Base-by-base conservation (phyloP, 2,113 vertebrate genomes). In the Hypomesus transpacificus region DNA sequence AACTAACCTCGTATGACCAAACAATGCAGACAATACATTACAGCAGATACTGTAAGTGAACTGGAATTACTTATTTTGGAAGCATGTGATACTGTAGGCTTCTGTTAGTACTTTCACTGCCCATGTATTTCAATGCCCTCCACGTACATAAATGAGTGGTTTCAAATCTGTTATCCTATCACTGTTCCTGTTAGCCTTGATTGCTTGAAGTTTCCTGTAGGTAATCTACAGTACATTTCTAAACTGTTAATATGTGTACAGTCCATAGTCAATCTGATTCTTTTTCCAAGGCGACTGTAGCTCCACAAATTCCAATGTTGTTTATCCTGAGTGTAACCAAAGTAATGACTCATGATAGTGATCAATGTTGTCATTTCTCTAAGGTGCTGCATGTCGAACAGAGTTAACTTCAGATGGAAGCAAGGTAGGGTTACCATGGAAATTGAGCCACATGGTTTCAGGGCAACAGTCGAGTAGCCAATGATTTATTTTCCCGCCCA, bases 301-400 rank as follows among this genome's bases (percentile, higher is more conserved):
- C 39, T 46, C 9, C 9, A 13, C 39, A 46, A 46, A 46, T 46
- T 46, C 39, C 39, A 46, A 13, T 46, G 39, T 46, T 46, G 39
- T 56, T 56, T 3, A 54, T 66, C 74, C 39, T 70, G 21, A 14
- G 22, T n/a, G 31, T 79, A 83, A 59, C 71, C 75, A 71, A 75
- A 80, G 78, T 79, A 83, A 86, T 77, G 20, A 1, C 7, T 20
- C 18, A 39, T 63, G 79, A 80, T 65, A 70, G 70, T 50, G 59
- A 83, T 80, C 69, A 61, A 20, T 14, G 68, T 74, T 75, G 70
- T 14, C 74, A 75, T 75, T 13, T 16, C 28, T 74, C 70, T 64
- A 80, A 81, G 69, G 68, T 67, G 56, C 26, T 50, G 13, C 65
- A 46, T 18, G 39, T 39, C 14, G 2, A 14, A 50, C 20, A 22